phyloP scores from a whole-genome alignment of 2,888 invertebrate species.

The Cheilosia vernalis region DNA sequence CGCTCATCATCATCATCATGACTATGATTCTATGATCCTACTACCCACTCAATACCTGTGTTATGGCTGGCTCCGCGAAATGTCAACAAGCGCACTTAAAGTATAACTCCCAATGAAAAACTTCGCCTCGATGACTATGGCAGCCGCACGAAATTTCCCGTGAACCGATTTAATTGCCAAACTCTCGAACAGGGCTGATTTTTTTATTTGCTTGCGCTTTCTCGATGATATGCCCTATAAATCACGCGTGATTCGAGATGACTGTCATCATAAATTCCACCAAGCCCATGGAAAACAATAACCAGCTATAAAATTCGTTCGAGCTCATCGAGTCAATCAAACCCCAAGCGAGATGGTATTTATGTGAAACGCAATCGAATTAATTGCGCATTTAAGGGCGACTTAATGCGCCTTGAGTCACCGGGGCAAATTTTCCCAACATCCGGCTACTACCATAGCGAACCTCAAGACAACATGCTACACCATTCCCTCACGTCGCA shows the following conservation, averaged over 20 bases:
- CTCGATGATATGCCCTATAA: slow-evolving; percentile 41
- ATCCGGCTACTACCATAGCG: slow-evolving; percentile 56
- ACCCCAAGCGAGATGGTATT: background rate
- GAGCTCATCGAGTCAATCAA: slow-evolving; percentile 56
- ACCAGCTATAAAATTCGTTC: slow-evolving; percentile 19
- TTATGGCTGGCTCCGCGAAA: too few relatives aligned
- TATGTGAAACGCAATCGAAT: slow-evolving; percentile 11
- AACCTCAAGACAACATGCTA: slow-evolving; percentile 14
- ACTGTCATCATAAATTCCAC: slow-evolving; percentile 41
- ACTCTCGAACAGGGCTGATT: slow-evolving; percentile 15
- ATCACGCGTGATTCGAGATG: slow-evolving; percentile 67
- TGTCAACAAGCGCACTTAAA: too few relatives aligned
- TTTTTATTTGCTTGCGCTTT: background rate
- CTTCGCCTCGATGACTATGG: background rate
- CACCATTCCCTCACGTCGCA: slow-evolving; percentile 27
- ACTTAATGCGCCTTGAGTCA: slow-evolving; percentile 70
- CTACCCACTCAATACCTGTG: too few relatives aligned
- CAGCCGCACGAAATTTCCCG: slow-evolving; percentile 27
- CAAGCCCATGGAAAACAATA: slow-evolving; percentile 11
- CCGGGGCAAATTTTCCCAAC: slow-evolving; percentile 38
- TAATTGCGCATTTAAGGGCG: slow-evolving; percentile 74
- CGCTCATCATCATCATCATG: too few relatives aligned
- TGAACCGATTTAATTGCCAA: slow-evolving; percentile 46
- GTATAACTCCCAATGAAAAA: too few relatives aligned
- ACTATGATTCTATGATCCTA: too few relatives aligned